Percentiles rank a stretch among this genome's conserved stretches.
Evolutionary conservation across 2,888 invertebrate genomes (phyloP).

Genomic region (Catotricha subobsoleta): DNA sequence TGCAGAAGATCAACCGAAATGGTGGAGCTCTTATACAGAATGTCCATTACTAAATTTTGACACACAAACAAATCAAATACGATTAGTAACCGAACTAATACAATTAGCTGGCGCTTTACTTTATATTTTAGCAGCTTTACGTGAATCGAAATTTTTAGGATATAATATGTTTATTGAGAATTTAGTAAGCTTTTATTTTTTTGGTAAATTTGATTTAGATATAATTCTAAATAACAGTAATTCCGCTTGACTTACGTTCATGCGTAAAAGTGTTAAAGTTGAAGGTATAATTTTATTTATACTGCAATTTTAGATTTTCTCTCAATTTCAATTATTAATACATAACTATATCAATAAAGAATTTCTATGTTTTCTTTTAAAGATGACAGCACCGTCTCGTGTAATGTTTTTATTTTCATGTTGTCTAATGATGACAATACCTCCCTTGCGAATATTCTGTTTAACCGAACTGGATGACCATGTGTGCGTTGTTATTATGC

Average conservation of each 20-base stretch:
- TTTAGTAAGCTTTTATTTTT: constrained; percentile 42
- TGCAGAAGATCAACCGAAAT: constrained; percentile 20
- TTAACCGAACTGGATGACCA: constrained; percentile 77
- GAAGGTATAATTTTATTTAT: too few species aligned
- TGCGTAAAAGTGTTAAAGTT: too few species aligned
- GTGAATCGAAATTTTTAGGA: constrained; percentile 82
- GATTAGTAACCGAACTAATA: constrained; percentile 59
- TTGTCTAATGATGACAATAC: constrained; percentile 67
- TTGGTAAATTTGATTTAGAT: neutral
- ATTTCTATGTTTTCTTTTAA: constrained; percentile 15
- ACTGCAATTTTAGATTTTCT: too few species aligned
- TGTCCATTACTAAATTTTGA: constrained; percentile 28
- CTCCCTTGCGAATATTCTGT: constrained; percentile 69
- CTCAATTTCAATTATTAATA: too few species aligned
- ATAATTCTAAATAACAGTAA: neutral
- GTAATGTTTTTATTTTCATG: constrained; percentile 92
- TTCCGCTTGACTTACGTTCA: too few species aligned
- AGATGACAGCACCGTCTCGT: constrained; percentile 77
- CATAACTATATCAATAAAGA: constrained; percentile 5
- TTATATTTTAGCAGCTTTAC: constrained; percentile 65
- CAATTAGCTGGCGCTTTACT: constrained; percentile 67
- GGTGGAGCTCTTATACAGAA: constrained; percentile 26
- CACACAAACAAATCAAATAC: constrained; percentile 30
- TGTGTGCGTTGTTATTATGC: constrained; percentile 80
- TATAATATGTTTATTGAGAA: constrained; percentile 89